These are phyloP conservation scores for zebrafish (Danio rerio) DNA, from an alignment of 2,113 vertebrate genomes.

Conservation along the genomic window GRCz12tu NC_133180.1:74915001-74915500, in stretches of 20 bases:
- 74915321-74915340: too few relatives aligned
- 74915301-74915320: neutral
- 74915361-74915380: too few relatives aligned
- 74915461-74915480: too few relatives aligned
- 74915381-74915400: too few relatives aligned
- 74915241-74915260: neutral
- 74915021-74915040: constrained; percentile 54
- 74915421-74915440: too few relatives aligned
- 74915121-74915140: constrained; percentile 5
- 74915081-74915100: constrained; percentile 20
- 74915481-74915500: too few relatives aligned
- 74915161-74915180: constrained; percentile 42
- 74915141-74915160: constrained; percentile 22
- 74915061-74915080: constrained; percentile 36
- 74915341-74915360: too few relatives aligned
- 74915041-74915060: constrained; percentile 24
- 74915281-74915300: neutral
- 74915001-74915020: constrained; percentile 42
- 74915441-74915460: too few relatives aligned
- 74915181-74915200: constrained; percentile 1
- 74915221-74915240: too few relatives aligned
- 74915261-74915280: neutral
- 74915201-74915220: too few relatives aligned
- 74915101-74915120: constrained; percentile 1
- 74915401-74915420: too few relatives aligned